Base-by-base conservation (phyloP, 2,888 invertebrate genomes). In the Catocala fraxini region DNA sequence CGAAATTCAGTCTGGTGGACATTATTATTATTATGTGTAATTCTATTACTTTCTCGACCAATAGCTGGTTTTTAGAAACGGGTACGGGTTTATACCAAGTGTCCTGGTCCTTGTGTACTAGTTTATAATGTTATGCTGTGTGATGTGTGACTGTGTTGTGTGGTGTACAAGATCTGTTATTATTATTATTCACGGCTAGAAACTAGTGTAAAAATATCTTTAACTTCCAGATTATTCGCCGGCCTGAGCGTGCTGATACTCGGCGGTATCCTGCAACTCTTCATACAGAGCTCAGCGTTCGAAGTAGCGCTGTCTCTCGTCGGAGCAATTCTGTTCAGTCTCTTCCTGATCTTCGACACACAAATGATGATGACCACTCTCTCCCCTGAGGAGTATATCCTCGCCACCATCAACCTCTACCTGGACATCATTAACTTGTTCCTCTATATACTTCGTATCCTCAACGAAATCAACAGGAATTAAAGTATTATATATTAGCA, bases 341-440 rank as follows among this genome's bases (percentile, higher is more conserved):
- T 97, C 48, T 98, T 98, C 92, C 96, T 98, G 49, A 95, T 98
- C 72, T 97, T 96, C 82, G 98, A 98, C 89, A 97, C 98, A 0
- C 97, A 98, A 85, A 95, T 97, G 92, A 95, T 98, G 91, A 97
- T 98, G 97, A 95, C 96, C 71, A 95, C 95, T 4, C 91, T 97
- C 56, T 97, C 97, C 0, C 96, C 98, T 0, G 98, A 98, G 86
- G 98, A 98, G 83, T 98, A 98, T 89, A 97, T 98, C 76, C 90
- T 97, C 54, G 98, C 97, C 1, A 97, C 98, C 0, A 97, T 98
- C 84, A 97, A 97, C 86, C 93, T 98, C 48, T 98, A 98, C 87
- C 94, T 98, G 93, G 98, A 98, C 82, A 97, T 98, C 63, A 95
- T 98, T 71, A 98, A 98, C 89, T 91, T 98, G 70, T 98, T 98